phyloP scores from a whole-genome alignment of 1,140 invertebrate genomes.

The Aphaenogaster ashmeadi region DNA sequence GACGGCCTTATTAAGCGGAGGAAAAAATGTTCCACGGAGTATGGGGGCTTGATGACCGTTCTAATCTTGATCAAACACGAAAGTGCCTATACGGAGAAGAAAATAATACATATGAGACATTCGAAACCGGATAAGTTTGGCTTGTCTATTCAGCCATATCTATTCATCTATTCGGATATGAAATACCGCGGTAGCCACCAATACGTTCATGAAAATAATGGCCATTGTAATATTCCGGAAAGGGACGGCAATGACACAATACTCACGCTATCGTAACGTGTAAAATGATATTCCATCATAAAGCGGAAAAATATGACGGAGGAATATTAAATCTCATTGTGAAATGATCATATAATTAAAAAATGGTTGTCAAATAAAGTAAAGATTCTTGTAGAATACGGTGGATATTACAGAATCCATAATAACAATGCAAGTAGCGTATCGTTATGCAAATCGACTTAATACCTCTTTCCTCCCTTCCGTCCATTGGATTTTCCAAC shows the following conservation, averaged over 20 bases:
- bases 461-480: not conserved
- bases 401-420: not conserved
- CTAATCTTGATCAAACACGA: slow-evolving; percentile 75
- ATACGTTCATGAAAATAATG: slow-evolving; percentile 48
- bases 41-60: slow-evolving; percentile 56
- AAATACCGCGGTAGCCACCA: slow-evolving; percentile 33
- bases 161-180: slow-evolving; percentile 63
- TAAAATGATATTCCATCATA: slow-evolving; percentile 23
- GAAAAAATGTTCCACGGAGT: slow-evolving; percentile 63
- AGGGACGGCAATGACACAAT: slow-evolving; percentile 24
- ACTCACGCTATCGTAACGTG: not conserved
- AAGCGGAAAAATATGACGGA: not conserved
- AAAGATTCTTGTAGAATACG: not conserved
- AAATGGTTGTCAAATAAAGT: not conserved
- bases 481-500: not conserved
- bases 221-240: slow-evolving; percentile 6
- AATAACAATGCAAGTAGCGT: slow-evolving; percentile 38
- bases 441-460: slow-evolving; percentile 34
- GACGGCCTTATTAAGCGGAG: slow-evolving; percentile 61
- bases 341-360: slow-evolving; percentile 15
- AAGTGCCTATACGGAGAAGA: slow-evolving; percentile 46
- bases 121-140: slow-evolving; percentile 54
- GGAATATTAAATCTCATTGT: not conserved
- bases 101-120: slow-evolving; percentile 64
- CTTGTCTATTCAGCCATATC: slow-evolving; percentile 29